Percentiles rank a stretch among this genome's conserved stretches.
Conservation (phyloP, 92 coral and sea anemone genomes). For the Heteractis magnifica region DNA sequence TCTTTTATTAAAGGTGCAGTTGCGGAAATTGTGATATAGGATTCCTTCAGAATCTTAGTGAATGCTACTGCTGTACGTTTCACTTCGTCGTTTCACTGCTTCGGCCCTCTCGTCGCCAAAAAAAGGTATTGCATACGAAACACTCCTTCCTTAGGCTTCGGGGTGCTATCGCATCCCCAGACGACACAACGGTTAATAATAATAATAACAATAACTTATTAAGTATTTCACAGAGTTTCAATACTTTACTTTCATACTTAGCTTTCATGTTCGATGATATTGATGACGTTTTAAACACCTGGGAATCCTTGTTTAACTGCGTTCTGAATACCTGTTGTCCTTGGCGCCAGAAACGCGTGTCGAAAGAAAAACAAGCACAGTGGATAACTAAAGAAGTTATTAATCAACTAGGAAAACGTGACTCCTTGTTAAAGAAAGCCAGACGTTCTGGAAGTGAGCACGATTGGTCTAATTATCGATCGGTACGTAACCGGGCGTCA, state of each 20-base stretch:
- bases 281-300: constrained; percentile 25
- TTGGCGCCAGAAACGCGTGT: constrained; percentile 36
- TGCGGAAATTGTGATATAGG: too few relatives aligned
- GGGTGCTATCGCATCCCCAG: too few relatives aligned
- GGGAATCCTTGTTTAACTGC: constrained; percentile 25
- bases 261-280: constrained; percentile 28
- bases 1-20: too few relatives aligned
- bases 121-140: too few relatives aligned
- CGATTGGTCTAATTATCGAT: constrained; percentile 20
- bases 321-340: constrained; percentile 25
- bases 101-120: too few relatives aligned
- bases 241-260: neutral
- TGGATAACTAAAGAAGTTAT: constrained; percentile 31
- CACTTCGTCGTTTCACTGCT: too few relatives aligned
- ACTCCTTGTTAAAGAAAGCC: constrained; percentile 13
- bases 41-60: too few relatives aligned
- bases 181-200: too few relatives aligned
- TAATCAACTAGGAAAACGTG: constrained; percentile 27
- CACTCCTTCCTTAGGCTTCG: too few relatives aligned
- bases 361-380: constrained; percentile 14
- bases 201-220: too few relatives aligned
- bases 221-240: too few relatives aligned
- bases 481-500: constrained; percentile 23
- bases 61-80: too few relatives aligned
- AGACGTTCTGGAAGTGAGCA: neutral